These are phyloP conservation scores for Argyrosomus japonicus DNA, from an alignment of 2,113 vertebrate genomes.

Conservation along the genomic window DNA sequence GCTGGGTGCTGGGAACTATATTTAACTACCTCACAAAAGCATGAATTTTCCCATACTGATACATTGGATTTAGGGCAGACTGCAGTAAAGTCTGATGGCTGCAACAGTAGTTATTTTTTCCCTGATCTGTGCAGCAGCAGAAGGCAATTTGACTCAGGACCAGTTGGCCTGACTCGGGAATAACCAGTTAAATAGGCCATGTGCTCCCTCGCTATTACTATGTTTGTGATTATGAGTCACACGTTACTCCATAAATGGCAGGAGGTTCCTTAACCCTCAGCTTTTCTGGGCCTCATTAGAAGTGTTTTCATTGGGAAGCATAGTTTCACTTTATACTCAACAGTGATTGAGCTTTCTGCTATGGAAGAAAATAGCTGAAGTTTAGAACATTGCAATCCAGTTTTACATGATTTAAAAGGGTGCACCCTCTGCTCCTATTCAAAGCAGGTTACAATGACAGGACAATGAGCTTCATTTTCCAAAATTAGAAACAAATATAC, in stretches of 20 bases:
- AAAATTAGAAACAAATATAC: not conserved
- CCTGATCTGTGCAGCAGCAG: conserved; percentile 55
- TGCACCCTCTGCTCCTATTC: not conserved
- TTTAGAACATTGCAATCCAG: not conserved
- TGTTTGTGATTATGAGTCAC: conserved; percentile 72
- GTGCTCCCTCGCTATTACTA: conserved; percentile 60
- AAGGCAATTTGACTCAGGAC: conserved; percentile 62
- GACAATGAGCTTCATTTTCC: not conserved
- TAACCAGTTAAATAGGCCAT: conserved; percentile 72
- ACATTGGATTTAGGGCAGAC: not conserved
- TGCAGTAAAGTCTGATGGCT: conserved; percentile 10
- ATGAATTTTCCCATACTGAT: not conserved
- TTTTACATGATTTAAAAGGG: not conserved
- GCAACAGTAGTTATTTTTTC: conserved; percentile 37
- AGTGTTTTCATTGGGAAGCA: conserved; percentile 3
- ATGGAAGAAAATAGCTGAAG: not conserved
- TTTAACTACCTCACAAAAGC: not conserved
- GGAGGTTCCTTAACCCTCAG: conserved; percentile 44
- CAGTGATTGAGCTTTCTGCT: not conserved
- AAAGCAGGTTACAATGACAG: not conserved
- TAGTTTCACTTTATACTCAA: not conserved
- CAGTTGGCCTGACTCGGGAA: conserved; percentile 68
- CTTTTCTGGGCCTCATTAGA: conserved; percentile 24
- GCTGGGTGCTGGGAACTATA: not conserved
- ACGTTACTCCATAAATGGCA: conserved; percentile 52